Base-by-base conservation (phyloP, 1,140 invertebrate genomes). In the Saccostrea glomerata region DNA sequence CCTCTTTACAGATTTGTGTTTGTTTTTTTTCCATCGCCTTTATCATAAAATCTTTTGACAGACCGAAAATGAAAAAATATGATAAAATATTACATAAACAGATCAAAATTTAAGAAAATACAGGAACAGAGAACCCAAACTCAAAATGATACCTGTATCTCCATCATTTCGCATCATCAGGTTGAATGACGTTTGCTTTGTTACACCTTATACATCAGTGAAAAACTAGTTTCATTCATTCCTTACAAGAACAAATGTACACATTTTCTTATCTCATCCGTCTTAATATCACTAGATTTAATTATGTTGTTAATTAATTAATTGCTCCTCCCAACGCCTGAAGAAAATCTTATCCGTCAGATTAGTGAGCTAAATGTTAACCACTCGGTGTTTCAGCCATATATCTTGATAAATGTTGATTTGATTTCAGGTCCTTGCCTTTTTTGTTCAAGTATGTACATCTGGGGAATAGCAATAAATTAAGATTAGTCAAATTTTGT, bases 251-350 rank as follows among this genome's bases (percentile, higher is more conserved):
- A 77, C 1, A 30, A 12, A 77, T 15, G 15, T 9, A 30, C 25
- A 30, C 23, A 36, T 36, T 36, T 25, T 15, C 70, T 77, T 9
- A 11, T 30, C 70, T 9, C 25, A 77, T 77, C 11, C 12, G 70
- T 77, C 70, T 77, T 77, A 77, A 30, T 30, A 77, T 30, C 25
- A 30, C 23, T 30, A 30, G 70, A 36, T 36, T 11, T 30, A 77
- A 77, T 77, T 30, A 30, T 12, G 15, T 77, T 36, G 70, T 77
- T 30, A 77, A 77, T 77, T 77, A 30, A 77, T 77, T 77, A 77
- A 77, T 77, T 36, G 25, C 70, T 30, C 70, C 70, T 30, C 70
- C 70, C 25, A 23, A 12, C 13, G 70, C 70, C 30, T 15, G 70
- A 11, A 11, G 70, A 77, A 17, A 77, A 12, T 13, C 70, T 77